phyloP scores from a whole-genome alignment of 2,888 invertebrate species.

The Dryobota labecula region DNA sequence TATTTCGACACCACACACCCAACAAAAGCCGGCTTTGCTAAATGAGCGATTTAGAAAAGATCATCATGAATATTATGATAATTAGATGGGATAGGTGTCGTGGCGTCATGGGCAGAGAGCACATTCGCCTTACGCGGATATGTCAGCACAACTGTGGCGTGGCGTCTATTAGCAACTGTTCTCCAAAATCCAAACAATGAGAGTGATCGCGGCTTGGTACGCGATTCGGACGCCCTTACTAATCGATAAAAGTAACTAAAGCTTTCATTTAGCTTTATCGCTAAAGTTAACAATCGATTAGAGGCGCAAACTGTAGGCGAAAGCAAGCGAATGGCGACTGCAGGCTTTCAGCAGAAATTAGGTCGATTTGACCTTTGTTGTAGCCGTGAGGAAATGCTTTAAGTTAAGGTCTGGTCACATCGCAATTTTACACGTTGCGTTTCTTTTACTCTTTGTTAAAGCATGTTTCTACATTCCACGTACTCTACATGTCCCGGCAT shows the following conservation, averaged over 20 bases:
- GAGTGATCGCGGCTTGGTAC: slow-evolving; percentile 89
- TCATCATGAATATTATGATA: slow-evolving; percentile 63
- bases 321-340: slow-evolving; percentile 71
- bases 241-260: slow-evolving; percentile 83
- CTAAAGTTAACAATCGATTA: slow-evolving; percentile 72
- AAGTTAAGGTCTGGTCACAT: slow-evolving; percentile 64
- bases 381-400: slow-evolving; percentile 58
- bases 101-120: slow-evolving; percentile 74
- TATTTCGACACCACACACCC: slow-evolving; percentile 51
- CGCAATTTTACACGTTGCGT: slow-evolving; percentile 17
- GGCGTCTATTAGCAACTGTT: slow-evolving; percentile 85
- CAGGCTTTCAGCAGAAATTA: slow-evolving; percentile 69
- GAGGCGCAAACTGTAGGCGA: slow-evolving; percentile 66
- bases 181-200: slow-evolving; percentile 87
- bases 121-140: slow-evolving; percentile 82
- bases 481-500: too few species aligned
- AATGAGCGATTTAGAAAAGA: slow-evolving; percentile 61
- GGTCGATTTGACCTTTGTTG: slow-evolving; percentile 66
- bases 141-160: slow-evolving; percentile 79
- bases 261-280: slow-evolving; percentile 77
- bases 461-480: background rate
- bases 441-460: slow-evolving; percentile 11
- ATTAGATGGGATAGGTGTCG: slow-evolving; percentile 57
- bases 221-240: slow-evolving; percentile 76
- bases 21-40: slow-evolving; percentile 58